A percentile compares a stretch with the other conserved stretches of the same genome.
These are phyloP conservation scores for Coenonympha arcania DNA, from an alignment of 2,888 invertebrate genomes.

Conservation along the genomic window DNA sequence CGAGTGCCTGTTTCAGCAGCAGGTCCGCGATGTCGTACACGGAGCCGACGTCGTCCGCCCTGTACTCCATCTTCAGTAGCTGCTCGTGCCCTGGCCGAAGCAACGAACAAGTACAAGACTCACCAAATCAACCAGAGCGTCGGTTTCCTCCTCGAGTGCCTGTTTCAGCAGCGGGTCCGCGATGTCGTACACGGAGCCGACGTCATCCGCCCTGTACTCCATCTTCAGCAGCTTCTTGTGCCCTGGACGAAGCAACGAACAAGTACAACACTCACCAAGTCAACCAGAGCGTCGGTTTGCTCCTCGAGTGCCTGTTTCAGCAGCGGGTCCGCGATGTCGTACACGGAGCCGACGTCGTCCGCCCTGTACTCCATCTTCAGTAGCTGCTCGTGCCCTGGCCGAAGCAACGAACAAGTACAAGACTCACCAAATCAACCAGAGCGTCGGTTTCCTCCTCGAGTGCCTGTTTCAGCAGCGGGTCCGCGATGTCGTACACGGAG, in stretches of 20 bases:
- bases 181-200: no score
- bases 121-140: constrained; percentile 21
- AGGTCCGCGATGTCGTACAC: no score
- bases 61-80: no score
- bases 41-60: no score
- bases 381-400: constrained; percentile 11
- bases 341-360: constrained; percentile 11
- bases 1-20: constrained; percentile 3
- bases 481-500: constrained; percentile 26
- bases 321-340: constrained; percentile 19
- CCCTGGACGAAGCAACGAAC: no score
- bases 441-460: constrained; percentile 23
- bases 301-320: constrained; percentile 22
- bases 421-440: constrained; percentile 23
- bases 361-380: constrained; percentile 15
- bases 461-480: constrained; percentile 13
- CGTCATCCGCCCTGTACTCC: constrained; percentile 4
- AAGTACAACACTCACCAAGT: no score
- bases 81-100: no score
- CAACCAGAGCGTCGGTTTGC: constrained; percentile 17
- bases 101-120: no score
- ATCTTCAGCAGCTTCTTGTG: constrained; percentile 12
- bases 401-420: no score
- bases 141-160: constrained; percentile 24
- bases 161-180: constrained; percentile 15